phyloP scores from a whole-genome alignment of 1,140 invertebrate species.

The Saccostrea glomerata region DNA sequence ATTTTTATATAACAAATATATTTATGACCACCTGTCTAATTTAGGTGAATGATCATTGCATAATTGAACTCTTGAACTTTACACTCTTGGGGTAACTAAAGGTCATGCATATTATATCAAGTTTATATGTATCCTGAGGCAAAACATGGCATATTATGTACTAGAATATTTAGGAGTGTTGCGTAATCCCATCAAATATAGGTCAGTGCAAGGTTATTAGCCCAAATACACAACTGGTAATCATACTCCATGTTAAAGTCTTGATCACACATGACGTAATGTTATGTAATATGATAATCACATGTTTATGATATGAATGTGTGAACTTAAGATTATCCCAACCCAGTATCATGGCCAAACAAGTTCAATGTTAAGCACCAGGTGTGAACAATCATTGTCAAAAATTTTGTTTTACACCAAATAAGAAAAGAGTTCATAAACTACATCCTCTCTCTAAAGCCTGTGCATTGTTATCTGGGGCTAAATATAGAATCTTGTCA shows the following conservation, averaged over 20 bases:
- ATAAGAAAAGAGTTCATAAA: neutral
- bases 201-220: slow-evolving; percentile 3
- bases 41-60: neutral
- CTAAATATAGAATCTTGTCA: slow-evolving; percentile 13
- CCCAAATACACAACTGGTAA: slow-evolving; percentile 17
- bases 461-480: neutral
- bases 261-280: neutral
- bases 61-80: slow-evolving; percentile 20
- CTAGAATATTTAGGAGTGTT: neutral
- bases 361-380: neutral
- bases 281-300: neutral
- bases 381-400: neutral
- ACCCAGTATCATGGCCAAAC: neutral
- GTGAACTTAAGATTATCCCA: neutral
- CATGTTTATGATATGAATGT: neutral
- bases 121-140: slow-evolving; percentile 3
- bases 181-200: neutral
- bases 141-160: neutral
- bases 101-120: slow-evolving; percentile 18
- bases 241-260: slow-evolving; percentile 8
- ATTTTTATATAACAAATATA: neutral
- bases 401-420: neutral
- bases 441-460: neutral
- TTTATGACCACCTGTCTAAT: neutral
- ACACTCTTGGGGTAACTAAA: neutral